These are phyloP conservation scores for Drosophila formosana DNA, from an alignment of 2,888 invertebrate genomes.

Conservation along the genomic window DNA sequence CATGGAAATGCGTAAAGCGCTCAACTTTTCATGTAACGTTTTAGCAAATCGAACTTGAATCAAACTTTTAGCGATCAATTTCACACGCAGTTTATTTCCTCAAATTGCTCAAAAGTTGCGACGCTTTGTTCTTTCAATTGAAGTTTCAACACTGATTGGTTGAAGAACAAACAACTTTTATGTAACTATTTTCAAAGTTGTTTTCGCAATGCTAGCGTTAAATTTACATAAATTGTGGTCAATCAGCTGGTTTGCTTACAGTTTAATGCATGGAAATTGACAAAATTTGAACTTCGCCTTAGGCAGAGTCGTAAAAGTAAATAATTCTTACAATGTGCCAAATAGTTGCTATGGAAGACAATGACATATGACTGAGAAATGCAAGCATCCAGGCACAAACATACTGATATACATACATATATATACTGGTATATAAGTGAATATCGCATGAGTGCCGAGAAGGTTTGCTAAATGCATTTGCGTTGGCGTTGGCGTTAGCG, in stretches of 20 bases:
- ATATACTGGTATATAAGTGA: slow-evolving; percentile 3
- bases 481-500: slow-evolving; percentile 31
- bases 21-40: slow-evolving; percentile 2
- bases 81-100: neutral
- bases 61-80: neutral
- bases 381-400: slow-evolving; percentile 21
- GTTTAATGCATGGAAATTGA: neutral
- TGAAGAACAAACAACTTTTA: neutral
- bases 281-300: neutral
- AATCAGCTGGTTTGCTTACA: neutral
- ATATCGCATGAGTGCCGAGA: slow-evolving; percentile 5
- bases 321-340: slow-evolving; percentile 6
- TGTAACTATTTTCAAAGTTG: neutral
- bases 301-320: neutral
- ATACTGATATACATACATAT: slow-evolving; percentile 5
- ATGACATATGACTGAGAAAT: slow-evolving; percentile 37
- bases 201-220: neutral
- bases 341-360: slow-evolving; percentile 10
- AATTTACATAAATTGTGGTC: neutral
- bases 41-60: neutral
- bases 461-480: slow-evolving; percentile 38
- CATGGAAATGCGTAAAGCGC: neutral
- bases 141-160: neutral
- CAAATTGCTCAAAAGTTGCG: neutral
- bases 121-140: neutral